phyloP scores from a whole-genome alignment of 2,888 invertebrate genomes.

The Nezara viridula region DNA sequence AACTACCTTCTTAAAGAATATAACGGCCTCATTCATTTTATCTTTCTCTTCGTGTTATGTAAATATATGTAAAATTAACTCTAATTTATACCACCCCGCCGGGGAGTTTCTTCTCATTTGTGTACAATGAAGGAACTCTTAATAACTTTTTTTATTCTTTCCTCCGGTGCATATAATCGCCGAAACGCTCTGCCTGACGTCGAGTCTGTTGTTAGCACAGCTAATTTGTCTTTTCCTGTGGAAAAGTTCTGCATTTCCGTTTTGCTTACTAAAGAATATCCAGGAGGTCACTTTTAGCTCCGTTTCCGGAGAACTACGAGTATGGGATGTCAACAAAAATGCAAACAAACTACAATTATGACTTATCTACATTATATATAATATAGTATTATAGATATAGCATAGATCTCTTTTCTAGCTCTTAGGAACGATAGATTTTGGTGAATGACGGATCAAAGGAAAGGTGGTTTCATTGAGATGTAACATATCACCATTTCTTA shows the following conservation, averaged over 20 bases:
- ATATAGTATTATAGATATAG: too few species aligned
- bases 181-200: not conserved
- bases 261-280: not conserved
- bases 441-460: too few species aligned
- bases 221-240: slow-evolving; percentile 25
- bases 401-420: too few species aligned
- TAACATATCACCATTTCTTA: too few species aligned
- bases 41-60: slow-evolving; percentile 12
- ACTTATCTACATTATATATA: too few species aligned
- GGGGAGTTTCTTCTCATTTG: slow-evolving; percentile 40
- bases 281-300: not conserved
- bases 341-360: too few species aligned
- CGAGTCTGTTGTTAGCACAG: not conserved
- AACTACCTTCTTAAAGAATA: not conserved
- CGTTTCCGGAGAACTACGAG: too few species aligned
- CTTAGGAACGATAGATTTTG: too few species aligned
- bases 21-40: not conserved
- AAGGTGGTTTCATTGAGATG: too few species aligned
- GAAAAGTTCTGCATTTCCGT: slow-evolving; percentile 8
- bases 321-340: too few species aligned
- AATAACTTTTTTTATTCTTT: slow-evolving; percentile 4
- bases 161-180: not conserved
- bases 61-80: slow-evolving; percentile 36
- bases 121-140: slow-evolving; percentile 36
- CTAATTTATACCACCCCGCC: slow-evolving; percentile 10